phyloP scores from a whole-genome alignment of 2,888 invertebrate genomes.

The Agrochola litura region DNA sequence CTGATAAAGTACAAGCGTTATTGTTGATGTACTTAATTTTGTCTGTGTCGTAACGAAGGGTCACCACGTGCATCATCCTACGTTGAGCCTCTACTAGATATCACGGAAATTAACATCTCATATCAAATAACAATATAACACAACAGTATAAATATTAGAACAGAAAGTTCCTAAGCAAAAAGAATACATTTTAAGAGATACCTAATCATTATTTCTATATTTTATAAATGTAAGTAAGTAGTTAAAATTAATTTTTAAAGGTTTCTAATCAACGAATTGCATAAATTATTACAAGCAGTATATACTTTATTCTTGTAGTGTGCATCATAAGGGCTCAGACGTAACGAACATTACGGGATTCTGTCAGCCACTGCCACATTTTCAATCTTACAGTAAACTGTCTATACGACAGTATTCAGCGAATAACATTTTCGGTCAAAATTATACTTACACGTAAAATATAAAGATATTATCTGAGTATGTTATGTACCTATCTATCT shows the following conservation, averaged over 20 bases:
- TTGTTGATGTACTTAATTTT: slow-evolving; percentile 62
- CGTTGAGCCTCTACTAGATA: slow-evolving; percentile 2
- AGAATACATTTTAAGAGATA: slow-evolving; percentile 80
- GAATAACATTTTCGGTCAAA: slow-evolving; percentile 43
- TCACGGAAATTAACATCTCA: neutral
- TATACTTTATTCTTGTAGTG: slow-evolving; percentile 63
- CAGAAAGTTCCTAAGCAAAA: slow-evolving; percentile 87
- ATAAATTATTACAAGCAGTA: slow-evolving; percentile 77
- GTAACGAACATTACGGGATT: slow-evolving; percentile 38
- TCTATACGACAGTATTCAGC: slow-evolving; percentile 66
- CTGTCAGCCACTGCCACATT: slow-evolving; percentile 22
- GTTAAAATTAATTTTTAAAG: slow-evolving; percentile 82
- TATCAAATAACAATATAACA: slow-evolving; percentile 35
- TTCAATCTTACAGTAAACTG: slow-evolving; percentile 32
- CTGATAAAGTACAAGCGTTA: slow-evolving; percentile 21
- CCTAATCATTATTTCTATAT: slow-evolving; percentile 81
- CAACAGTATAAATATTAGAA: slow-evolving; percentile 80
- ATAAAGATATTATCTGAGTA: slow-evolving; percentile 51
- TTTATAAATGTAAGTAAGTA: slow-evolving; percentile 85
- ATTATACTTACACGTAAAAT: slow-evolving; percentile 50
- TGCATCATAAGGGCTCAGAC: slow-evolving; percentile 48
- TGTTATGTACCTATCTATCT: slow-evolving; percentile 57
- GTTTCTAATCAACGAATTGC: slow-evolving; percentile 90
- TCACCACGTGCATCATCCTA: slow-evolving; percentile 16
- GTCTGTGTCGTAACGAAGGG: slow-evolving; percentile 2